Percentiles rank a stretch among this genome's conserved stretches.
These are phyloP conservation scores for Notarius lentiginosus DNA, from an alignment of 2,113 vertebrate species.

Conservation along the genomic window DNA sequence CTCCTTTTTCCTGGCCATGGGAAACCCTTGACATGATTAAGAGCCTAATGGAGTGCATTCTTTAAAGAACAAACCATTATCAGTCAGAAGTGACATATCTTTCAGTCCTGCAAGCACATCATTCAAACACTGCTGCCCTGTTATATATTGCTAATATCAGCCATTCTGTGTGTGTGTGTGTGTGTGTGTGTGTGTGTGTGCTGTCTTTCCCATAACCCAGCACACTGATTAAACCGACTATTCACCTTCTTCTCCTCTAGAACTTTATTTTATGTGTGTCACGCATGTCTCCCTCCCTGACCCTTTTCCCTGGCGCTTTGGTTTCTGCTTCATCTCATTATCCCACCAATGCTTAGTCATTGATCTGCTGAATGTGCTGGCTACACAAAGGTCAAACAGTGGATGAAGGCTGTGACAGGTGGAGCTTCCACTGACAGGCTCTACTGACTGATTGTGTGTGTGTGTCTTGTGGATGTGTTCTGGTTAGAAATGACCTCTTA, in stretches of 20 bases:
- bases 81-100: conserved; percentile 36
- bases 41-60: conserved; percentile 41
- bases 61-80: conserved; percentile 40
- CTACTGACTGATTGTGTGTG: conserved; percentile 21
- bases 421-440: background rate
- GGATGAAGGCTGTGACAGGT: conserved; percentile 16
- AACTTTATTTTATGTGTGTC: conserved; percentile 27
- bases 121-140: conserved; percentile 24
- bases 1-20: background rate
- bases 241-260: conserved; percentile 11
- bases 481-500: background rate
- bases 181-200: background rate
- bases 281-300: conserved; percentile 15
- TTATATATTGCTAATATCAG: conserved; percentile 22
- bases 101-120: conserved; percentile 1
- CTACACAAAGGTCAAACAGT: conserved; percentile 44
- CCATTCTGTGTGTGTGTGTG: background rate
- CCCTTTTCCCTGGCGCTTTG: conserved; percentile 27
- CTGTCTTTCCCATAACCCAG: background rate
- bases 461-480: background rate
- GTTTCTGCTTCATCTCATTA: conserved; percentile 49
- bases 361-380: conserved; percentile 43
- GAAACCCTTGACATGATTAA: conserved; percentile 38
- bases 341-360: conserved; percentile 24
- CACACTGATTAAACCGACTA: conserved; percentile 41